Evolutionary conservation across 2,888 invertebrate species (phyloP).

Genomic region (Ichneumon xanthorius): DNA sequence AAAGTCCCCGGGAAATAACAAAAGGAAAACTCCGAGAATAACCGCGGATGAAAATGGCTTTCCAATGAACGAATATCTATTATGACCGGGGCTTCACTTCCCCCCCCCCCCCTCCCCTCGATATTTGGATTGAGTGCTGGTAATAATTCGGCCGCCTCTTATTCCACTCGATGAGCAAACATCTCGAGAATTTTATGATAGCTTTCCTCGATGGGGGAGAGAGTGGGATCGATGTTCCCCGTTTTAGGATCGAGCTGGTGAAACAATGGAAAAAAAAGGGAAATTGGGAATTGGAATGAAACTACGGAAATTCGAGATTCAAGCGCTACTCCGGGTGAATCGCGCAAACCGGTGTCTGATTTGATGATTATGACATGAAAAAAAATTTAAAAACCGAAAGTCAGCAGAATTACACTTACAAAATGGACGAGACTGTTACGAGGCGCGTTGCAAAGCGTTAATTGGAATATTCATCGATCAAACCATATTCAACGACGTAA

Average conservation of each 20-base stretch:
- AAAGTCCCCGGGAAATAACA: constrained; percentile 33
- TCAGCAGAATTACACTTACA: too few relatives aligned
- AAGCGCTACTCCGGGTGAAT: too few relatives aligned
- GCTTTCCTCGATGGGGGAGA: constrained; percentile 44
- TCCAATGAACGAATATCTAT: constrained; percentile 48
- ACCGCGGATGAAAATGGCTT: constrained; percentile 35
- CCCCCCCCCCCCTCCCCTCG: constrained; percentile 27
- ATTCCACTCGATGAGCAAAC: constrained; percentile 53
- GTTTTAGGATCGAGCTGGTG: background rate
- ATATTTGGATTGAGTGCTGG: constrained; percentile 54
- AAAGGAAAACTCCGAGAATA: constrained; percentile 1
- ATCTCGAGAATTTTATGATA: constrained; percentile 62
- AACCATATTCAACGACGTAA: too few relatives aligned
- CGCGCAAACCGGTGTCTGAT: too few relatives aligned
- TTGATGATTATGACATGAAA: too few relatives aligned
- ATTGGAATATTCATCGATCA: too few relatives aligned
- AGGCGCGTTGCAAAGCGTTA: too few relatives aligned
- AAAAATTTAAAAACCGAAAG: too few relatives aligned
- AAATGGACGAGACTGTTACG: too few relatives aligned
- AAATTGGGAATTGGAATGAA: background rate
- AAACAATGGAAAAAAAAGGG: background rate
- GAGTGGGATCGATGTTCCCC: constrained; percentile 17
- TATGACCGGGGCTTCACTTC: constrained; percentile 22
- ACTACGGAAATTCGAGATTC: background rate
- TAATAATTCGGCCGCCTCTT: constrained; percentile 44